Evolutionary conservation across 1,140 invertebrate genomes (phyloP), one percentile per base, ranked within the genome.

Genomic region (Papilio dardanus): DNA sequence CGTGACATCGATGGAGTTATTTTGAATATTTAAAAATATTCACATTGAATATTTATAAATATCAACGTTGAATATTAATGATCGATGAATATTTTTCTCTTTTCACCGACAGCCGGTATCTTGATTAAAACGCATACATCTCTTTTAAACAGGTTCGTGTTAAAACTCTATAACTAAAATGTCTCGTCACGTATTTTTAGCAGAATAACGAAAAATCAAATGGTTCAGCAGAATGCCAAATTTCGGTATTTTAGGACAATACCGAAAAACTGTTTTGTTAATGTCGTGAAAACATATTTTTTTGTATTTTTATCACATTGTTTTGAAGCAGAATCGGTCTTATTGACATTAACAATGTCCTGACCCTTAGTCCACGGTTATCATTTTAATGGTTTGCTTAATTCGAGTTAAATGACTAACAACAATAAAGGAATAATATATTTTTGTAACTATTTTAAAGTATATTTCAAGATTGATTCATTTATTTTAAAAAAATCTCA

Each of bases 1-100:
- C 74, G 54, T 77, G 74, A 77, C 76, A 77, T 77, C 74, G 62
- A 81, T 81, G 77, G 71, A 79, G 77, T 79, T 74, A 79, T 81
- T 81, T 77, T 79, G 76, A 76, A 76, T 78, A 80, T 78, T 78
- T 71, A 78, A 76, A 77, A 67, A 69, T 37, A 74, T 73, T 30
- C 46, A 28, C 71, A 54, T 76, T 79, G 76, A 76, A 76, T 78
- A 80, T 78, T 78, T 74, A 78, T 76, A 75, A 67, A 74, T 54
- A 69, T 58, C 42, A 33, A 31, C 71, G 67, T 62, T 74, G 74
- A 79, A 79, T 79, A 79, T 79, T 79, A 71, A 79, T 71, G 74
- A 74, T 28, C 33, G 65, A 74, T 35, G 42, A 24, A 58, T 58
- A 31, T 73, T 54, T 73, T 73, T 54, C 46, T 35, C 19, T 35